Percentiles rank a stretch among this genome's conserved stretches.
Evolutionary conservation across 2,888 invertebrate species (phyloP).

Genomic region (Cosmia pyralina): DNA sequence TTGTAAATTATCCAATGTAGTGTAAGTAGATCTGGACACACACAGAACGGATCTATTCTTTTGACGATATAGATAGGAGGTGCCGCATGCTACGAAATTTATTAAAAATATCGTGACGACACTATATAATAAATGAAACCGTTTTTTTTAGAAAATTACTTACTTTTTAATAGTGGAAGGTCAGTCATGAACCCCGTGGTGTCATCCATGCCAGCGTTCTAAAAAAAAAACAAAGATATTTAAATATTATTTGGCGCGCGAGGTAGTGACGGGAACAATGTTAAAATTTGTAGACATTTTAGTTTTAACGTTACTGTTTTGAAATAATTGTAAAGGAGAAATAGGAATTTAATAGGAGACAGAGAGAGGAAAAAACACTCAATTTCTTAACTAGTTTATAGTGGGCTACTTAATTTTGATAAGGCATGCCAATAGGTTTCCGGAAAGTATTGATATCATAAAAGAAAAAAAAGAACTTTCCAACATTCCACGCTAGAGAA

Average conservation of each 20-base stretch:
- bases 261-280: neutral
- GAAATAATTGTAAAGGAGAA: neutral
- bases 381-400: neutral
- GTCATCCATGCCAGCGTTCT: slow-evolving; percentile 96
- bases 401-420: too few relatives aligned
- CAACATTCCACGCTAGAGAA: slow-evolving; percentile 57
- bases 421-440: slow-evolving; percentile 3
- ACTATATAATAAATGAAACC: neutral
- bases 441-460: slow-evolving; percentile 21
- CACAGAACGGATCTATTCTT: slow-evolving; percentile 1
- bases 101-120: slow-evolving; percentile 21
- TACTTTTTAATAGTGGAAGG: slow-evolving; percentile 97
- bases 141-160: slow-evolving; percentile 80
- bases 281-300: neutral
- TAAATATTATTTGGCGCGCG: neutral
- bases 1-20: neutral
- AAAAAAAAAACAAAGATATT: slow-evolving; percentile 75
- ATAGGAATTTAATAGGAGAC: neutral
- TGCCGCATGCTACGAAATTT: slow-evolving; percentile 47
- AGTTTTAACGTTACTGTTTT: neutral
- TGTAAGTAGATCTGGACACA: neutral
- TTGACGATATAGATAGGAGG: neutral
- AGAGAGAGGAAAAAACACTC: neutral
- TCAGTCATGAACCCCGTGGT: slow-evolving; percentile 97
- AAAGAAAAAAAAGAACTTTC: slow-evolving; percentile 48